A percentile compares a stretch with the other conserved stretches of the same genome.
Evolutionary conservation across 1,140 invertebrate genomes (phyloP).

Genomic region (Adelges cooleyi): DNA sequence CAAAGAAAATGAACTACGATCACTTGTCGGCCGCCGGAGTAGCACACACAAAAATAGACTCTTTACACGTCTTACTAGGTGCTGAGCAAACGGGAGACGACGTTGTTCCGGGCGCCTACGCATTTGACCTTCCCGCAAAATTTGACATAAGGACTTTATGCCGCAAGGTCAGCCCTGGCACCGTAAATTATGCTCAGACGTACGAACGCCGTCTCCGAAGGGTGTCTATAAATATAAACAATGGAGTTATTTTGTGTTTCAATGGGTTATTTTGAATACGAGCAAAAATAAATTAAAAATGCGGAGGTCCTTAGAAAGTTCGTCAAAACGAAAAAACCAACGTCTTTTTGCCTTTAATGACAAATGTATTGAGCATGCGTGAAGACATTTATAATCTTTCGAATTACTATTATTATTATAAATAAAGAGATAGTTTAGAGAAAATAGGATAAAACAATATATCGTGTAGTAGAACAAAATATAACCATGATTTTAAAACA

Average conservation of each 20-base stretch:
- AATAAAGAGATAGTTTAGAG: no score
- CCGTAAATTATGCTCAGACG: constrained; percentile 12
- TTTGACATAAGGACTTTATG: not conserved
- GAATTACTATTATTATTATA: no score
- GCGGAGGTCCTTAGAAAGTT: no score
- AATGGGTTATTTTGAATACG: no score
- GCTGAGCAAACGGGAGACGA: constrained; percentile 1
- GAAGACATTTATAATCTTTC: no score
- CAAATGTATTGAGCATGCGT: no score
- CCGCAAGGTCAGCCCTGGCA: not conserved
- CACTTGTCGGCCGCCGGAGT: not conserved
- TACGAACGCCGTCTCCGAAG: not conserved
- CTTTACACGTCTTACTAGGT: not conserved
- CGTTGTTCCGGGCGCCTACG: constrained; percentile 13
- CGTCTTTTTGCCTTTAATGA: no score
- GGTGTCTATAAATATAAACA: constrained; percentile 13
- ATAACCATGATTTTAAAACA: no score
- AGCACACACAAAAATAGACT: constrained; percentile 14
- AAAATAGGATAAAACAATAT: no score
- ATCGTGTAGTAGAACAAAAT: no score
- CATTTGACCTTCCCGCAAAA: constrained; percentile 8
- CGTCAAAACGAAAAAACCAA: no score
- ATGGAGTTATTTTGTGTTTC: not conserved
- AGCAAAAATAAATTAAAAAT: no score
- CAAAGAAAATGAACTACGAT: constrained; percentile 9